phyloP scores from a whole-genome alignment of 2,113 vertebrate genomes.

The Deroptyus accipitrinus region DNA sequence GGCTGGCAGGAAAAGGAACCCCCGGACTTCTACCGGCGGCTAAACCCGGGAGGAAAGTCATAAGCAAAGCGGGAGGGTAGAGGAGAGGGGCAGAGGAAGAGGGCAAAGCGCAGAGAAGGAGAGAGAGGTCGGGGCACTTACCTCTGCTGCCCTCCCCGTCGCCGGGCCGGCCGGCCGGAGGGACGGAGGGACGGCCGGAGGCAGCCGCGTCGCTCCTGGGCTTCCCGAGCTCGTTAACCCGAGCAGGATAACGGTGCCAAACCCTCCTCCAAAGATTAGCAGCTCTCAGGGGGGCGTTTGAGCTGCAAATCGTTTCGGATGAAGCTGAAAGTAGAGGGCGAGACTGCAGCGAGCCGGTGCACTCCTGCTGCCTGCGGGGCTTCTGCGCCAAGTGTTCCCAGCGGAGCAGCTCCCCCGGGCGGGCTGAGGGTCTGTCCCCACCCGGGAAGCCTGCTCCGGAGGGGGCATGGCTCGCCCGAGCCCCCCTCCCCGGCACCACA shows the following conservation, averaged over 20 bases:
- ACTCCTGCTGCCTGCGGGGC: not conserved
- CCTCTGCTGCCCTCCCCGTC: not conserved
- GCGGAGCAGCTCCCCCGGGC: not conserved
- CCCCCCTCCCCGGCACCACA: not conserved
- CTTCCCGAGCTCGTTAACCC: constrained; percentile 18
- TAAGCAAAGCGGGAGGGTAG: accelerated
- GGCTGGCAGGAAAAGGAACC: accelerated
- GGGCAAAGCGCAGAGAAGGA: not conserved
- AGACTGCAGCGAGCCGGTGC: not conserved
- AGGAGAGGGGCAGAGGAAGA: not conserved
- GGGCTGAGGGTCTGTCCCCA: not conserved
- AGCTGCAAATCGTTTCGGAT: not conserved
- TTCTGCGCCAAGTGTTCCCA: not conserved
- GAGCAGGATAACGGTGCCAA: not conserved
- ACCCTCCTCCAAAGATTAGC: constrained; percentile 49
- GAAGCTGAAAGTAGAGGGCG: not conserved
- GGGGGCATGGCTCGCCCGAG: no score
- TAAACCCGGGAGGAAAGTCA: not conserved
- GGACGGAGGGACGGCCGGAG: accelerated
- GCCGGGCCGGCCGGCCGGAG: not conserved
- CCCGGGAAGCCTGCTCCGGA: not conserved
- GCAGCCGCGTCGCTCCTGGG: not conserved
- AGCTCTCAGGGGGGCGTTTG: not conserved
- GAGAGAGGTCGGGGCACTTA: not conserved
- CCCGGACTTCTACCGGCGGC: not conserved